phyloP scores from a whole-genome alignment of 2,113 vertebrate genomes.

The Eulacestoma nigropectus region DNA sequence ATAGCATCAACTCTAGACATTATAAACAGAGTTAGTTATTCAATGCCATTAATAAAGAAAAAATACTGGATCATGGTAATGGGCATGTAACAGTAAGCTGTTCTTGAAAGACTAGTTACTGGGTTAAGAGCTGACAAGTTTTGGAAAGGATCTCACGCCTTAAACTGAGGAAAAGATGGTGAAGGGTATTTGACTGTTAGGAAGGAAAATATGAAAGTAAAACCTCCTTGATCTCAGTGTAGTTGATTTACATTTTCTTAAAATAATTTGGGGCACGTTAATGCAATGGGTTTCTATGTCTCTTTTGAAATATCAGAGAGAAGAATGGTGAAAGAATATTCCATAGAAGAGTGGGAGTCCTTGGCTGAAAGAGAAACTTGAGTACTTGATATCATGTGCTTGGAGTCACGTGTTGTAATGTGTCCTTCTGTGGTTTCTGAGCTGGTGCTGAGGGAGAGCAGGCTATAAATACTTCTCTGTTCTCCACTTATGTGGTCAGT shows the following conservation, averaged over 20 bases:
- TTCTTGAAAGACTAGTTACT: not conserved
- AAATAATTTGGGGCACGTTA: not conserved
- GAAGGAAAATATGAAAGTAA: not conserved
- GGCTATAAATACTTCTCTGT: not conserved
- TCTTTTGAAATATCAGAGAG: not conserved
- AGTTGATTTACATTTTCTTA: not conserved
- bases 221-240: not conserved
- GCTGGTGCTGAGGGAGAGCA: not conserved
- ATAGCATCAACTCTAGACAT: not conserved
- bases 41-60: not conserved
- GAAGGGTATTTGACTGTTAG: not conserved
- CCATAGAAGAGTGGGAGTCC: not conserved
- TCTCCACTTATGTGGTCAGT: not conserved
- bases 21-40: not conserved
- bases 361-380: not conserved
- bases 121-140: not conserved
- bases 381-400: not conserved
- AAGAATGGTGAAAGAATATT: not conserved
- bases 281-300: not conserved
- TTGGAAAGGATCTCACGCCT: not conserved
- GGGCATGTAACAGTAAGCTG: not conserved
- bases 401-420: not conserved
- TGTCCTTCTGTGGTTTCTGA: conserved; percentile 23
- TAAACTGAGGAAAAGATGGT: not conserved
- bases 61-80: not conserved